Base-by-base conservation (phyloP, 2,888 invertebrate genomes). In the Myathropa florea region DNA sequence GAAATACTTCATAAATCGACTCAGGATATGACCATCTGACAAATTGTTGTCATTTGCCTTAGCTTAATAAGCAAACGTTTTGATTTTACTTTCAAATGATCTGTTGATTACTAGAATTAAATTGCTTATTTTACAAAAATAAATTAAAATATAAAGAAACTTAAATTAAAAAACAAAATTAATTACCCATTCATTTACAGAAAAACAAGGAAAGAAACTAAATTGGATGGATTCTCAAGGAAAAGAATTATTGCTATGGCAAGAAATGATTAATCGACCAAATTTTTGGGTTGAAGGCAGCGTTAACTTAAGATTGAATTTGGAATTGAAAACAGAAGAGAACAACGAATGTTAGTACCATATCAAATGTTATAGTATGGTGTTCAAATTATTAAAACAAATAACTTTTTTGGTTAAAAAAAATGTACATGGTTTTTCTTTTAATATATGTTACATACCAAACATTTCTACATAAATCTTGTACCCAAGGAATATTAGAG, bases 201-300 rank as follows among this genome's bases (percentile, higher is more conserved):
- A 98, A 88, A 96, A 96, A 91, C 96, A 96, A 93, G 97, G 97
- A 6, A 96, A 96, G 89, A 93, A 94, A 53, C 98, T 97, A 18
- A 98, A 97, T 89, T 98, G 98, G 98, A 98, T 98, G 98, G 98
- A 98, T 93, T 97, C 98, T 64, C 95, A 95, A 10, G 98, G 97
- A 71, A 97, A 97, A 90, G 98, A 99, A 93, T 94, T 97, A 36
- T 95, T 96, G 0, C 93, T 98, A 10, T 99, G 99, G 99, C 97
- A 98, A 91, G 96, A 96, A 88, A 98, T 99, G 98, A 93, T 98
- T 91, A 97, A 98, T 90, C 94, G 97, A 85, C 98, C 98, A 36
- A 98, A 98, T 93, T 96, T 97, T 92, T 99, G 99, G 99, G 97
- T 98, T n/a, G 98, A 99, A 93, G 97, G 97, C 80, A 97, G 97